Evolutionary conservation across 1,140 invertebrate genomes (phyloP).

Genomic region (Zaprionus tsacasi): DNA sequence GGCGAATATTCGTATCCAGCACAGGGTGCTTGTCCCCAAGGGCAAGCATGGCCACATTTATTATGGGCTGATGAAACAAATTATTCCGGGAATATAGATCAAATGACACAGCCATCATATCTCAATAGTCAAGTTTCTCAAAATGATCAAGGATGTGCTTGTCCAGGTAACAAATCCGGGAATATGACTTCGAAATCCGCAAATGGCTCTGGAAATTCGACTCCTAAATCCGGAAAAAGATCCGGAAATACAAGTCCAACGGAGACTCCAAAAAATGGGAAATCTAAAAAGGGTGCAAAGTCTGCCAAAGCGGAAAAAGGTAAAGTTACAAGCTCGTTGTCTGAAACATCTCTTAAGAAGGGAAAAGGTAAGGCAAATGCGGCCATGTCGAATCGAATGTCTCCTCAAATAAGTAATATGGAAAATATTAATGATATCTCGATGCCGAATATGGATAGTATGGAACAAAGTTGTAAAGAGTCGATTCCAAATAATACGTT

Average conservation of each 20-base stretch:
- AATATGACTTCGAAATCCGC: no score
- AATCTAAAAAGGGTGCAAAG: neutral
- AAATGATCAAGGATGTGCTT: neutral
- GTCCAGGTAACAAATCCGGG: neutral
- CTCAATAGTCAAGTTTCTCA: neutral
- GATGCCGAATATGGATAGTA: constrained; percentile 27
- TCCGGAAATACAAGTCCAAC: neutral
- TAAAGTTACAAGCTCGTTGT: neutral
- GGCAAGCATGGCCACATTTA: neutral
- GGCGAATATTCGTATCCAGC: neutral
- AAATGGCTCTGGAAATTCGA: neutral
- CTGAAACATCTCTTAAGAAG: neutral
- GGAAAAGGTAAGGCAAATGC: neutral
- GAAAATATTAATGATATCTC: constrained; percentile 33
- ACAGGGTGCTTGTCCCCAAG: neutral
- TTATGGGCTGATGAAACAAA: neutral
- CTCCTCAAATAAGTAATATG: neutral
- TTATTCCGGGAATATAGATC: neutral
- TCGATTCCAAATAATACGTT: neutral
- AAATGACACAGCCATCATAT: neutral
- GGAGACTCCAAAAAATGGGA: neutral
- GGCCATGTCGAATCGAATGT: neutral
- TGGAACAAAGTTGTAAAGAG: neutral
- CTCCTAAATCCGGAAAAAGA: neutral
- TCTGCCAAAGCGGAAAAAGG: neutral